Percentiles rank a stretch among this genome's conserved stretches.
Evolutionary conservation across 2,113 vertebrate genomes (phyloP).

Genomic region (Hoplias malabaricus): DNA sequence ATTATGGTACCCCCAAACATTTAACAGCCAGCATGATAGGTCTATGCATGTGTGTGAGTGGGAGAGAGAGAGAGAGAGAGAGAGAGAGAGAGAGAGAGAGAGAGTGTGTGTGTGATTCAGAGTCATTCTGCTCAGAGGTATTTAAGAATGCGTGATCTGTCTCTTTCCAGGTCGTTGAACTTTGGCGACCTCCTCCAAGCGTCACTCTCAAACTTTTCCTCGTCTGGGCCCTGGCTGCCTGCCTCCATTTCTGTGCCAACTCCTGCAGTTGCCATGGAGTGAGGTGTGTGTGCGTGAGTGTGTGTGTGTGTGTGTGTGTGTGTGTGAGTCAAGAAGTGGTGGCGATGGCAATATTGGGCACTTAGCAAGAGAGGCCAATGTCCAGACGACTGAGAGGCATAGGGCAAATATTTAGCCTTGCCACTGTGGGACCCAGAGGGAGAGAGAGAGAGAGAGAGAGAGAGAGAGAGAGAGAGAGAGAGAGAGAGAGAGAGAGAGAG

Average conservation of each 20-base stretch:
- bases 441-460: neutral
- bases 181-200: conserved; percentile 61
- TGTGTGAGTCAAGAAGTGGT: conserved; percentile 1
- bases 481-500: conserved; percentile 4
- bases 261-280: conserved; percentile 54
- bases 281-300: conserved; percentile 44
- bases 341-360: conserved; percentile 20
- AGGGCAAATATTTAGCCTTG: conserved; percentile 77
- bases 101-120: conserved; percentile 42
- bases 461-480: neutral
- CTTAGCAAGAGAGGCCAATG: conserved; percentile 59
- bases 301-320: conserved; percentile 41
- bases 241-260: conserved; percentile 61
- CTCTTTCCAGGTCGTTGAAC: conserved; percentile 70
- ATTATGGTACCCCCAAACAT: neutral
- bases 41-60: neutral
- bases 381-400: conserved; percentile 67
- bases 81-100: neutral
- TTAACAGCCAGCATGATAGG: neutral
- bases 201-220: conserved; percentile 63
- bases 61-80: neutral
- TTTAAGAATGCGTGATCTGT: conserved; percentile 63
- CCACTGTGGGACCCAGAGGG: conserved; percentile 60
- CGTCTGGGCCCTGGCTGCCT: conserved; percentile 60
- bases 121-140: conserved; percentile 59